A percentile compares a stretch with the other conserved stretches of the same genome.
Evolutionary conservation across 2,888 invertebrate genomes (phyloP).

Genomic region (Apodemia zela): DNA sequence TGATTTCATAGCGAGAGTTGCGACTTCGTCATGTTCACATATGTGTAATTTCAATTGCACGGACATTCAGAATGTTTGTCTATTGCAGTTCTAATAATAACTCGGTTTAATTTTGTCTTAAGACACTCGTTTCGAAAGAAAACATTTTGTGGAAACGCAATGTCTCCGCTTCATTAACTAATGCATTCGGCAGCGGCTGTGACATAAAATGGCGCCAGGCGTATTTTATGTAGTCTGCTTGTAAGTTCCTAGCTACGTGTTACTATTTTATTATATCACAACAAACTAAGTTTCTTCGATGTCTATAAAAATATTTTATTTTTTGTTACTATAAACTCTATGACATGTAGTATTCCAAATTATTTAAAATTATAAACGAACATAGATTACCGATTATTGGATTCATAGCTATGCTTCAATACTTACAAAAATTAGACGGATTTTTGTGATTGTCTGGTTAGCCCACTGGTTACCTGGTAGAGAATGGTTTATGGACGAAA

Average conservation of each 20-base stretch:
- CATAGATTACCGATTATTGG: too few relatives aligned
- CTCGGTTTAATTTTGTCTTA: neutral
- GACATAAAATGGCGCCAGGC: constrained; percentile 5
- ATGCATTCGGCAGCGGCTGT: constrained; percentile 7
- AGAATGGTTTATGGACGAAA: too few relatives aligned
- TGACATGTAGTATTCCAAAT: too few relatives aligned
- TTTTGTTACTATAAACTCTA: too few relatives aligned
- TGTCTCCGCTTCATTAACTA: constrained; percentile 11
- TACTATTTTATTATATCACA: neutral
- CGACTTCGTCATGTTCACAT: neutral
- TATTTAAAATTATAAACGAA: too few relatives aligned
- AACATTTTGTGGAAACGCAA: constrained; percentile 4
- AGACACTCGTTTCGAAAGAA: constrained; percentile 7
- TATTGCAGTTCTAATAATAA: constrained; percentile 1
- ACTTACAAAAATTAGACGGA: too few relatives aligned
- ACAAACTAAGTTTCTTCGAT: too few relatives aligned
- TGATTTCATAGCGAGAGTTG: neutral
- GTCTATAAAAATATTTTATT: too few relatives aligned
- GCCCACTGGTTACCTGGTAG: too few relatives aligned
- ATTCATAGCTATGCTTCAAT: too few relatives aligned
- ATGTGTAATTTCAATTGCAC: neutral
- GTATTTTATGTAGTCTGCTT: constrained; percentile 8
- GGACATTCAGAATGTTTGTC: neutral
- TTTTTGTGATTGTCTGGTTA: too few relatives aligned
- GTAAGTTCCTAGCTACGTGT: neutral